Percentiles rank a stretch among this genome's conserved stretches.
phyloP scores from a whole-genome alignment of 2,888 invertebrate genomes.

The Cantharis rufa region DNA sequence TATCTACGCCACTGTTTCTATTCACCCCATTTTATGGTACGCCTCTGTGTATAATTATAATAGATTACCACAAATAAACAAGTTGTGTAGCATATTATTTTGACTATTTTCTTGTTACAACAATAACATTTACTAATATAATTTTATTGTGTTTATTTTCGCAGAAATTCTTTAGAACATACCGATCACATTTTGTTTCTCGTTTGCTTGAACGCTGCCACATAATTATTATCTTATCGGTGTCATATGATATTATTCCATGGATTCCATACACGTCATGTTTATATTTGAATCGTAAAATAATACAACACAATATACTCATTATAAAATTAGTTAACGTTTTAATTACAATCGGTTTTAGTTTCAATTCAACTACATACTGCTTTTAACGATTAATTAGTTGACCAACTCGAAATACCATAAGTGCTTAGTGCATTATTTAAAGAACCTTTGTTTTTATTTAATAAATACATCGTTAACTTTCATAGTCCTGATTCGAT shows the following conservation, averaged over 20 bases:
- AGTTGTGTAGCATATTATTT: neutral
- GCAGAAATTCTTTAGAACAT: neutral
- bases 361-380: neutral
- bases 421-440: neutral
- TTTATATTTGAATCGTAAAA: neutral
- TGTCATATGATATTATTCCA: neutral
- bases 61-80: neutral
- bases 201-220: neutral
- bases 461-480: conserved; percentile 19
- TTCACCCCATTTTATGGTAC: no score
- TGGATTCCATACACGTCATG: neutral
- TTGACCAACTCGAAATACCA: neutral
- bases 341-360: neutral
- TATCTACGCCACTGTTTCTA: no score
- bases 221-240: neutral
- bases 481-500: neutral
- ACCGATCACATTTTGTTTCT: neutral
- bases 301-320: neutral
- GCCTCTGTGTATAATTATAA: neutral
- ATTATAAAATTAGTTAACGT: neutral
- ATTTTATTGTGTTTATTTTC: neutral
- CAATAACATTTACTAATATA: neutral
- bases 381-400: neutral
- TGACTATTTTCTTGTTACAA: neutral
- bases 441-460: conserved; percentile 17